These are phyloP conservation scores for Apogon hyalosoma DNA, from an alignment of 2,797 vertebrate species.

Conservation along the genomic window DNA sequence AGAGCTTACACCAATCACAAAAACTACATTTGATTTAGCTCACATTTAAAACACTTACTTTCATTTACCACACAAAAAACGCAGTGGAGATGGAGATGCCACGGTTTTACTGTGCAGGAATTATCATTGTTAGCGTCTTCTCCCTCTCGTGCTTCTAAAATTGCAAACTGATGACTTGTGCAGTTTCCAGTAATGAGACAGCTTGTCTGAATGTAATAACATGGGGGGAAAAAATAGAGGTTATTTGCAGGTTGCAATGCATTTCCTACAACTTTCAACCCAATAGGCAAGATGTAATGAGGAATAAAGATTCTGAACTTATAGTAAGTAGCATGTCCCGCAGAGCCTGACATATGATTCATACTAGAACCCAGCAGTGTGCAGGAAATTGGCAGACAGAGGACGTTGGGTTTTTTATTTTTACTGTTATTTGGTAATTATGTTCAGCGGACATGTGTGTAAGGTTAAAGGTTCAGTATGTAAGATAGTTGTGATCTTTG, in stretches of 20 bases:
- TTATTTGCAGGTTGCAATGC: conserved; percentile 9
- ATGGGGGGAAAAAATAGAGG: not conserved
- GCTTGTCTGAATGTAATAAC: conserved; percentile 13
- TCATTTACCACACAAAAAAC: not conserved
- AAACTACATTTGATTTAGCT: not conserved
- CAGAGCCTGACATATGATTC: conserved; percentile 1
- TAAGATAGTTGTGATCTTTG: no score
- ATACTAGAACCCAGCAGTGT: conserved; percentile 15
- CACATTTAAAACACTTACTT: not conserved
- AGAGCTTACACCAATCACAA: conserved; percentile 1
- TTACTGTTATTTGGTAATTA: not conserved
- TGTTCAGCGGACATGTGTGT: not conserved
- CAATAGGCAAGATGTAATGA: conserved; percentile 3
- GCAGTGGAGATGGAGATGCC: not conserved
- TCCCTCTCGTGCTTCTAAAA: not conserved
- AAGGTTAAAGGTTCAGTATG: no score
- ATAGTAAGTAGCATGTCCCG: conserved; percentile 19
- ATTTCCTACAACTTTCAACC: conserved; percentile 23
- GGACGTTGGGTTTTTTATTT: conserved; percentile 24
- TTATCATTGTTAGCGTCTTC: not conserved
- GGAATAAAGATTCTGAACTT: conserved; percentile 44
- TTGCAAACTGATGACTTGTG: conserved; percentile 26
- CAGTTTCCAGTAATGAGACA: conserved; percentile 11
- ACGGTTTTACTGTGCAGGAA: not conserved
- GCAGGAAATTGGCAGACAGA: conserved; percentile 4